phyloP scores from a whole-genome alignment of 2,888 invertebrate genomes.

The Campoletis raptor region DNA sequence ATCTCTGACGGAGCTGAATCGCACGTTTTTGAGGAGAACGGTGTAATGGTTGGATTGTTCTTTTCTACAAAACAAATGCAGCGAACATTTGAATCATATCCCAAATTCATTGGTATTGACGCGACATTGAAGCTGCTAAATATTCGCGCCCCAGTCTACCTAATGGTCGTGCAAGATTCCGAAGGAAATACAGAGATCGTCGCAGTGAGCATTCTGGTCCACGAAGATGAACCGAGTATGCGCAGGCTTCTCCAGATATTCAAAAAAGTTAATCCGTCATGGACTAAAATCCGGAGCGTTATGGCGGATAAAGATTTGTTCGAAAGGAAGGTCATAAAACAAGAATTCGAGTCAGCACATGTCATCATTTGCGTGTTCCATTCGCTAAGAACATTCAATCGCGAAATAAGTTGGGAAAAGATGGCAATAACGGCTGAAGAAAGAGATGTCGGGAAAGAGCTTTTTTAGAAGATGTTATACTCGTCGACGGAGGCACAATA shows the following conservation, averaged over 20 bases:
- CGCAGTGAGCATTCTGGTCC: not conserved
- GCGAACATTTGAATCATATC: not conserved
- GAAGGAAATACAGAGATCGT: not conserved
- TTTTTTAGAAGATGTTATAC: not conserved
- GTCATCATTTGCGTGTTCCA: not conserved
- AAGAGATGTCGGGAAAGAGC: not conserved
- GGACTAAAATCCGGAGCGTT: slow-evolving; percentile 8
- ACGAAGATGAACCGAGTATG: slow-evolving; percentile 1
- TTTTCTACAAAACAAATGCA: not conserved
- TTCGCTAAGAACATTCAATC: not conserved
- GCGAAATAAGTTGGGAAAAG: not conserved
- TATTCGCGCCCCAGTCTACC: not conserved
- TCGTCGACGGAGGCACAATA: not conserved
- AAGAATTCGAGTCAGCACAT: not conserved
- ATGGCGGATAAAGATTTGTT: slow-evolving; percentile 19
- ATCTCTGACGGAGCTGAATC: not conserved
- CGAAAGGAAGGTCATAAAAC: not conserved
- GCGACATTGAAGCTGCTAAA: not conserved
- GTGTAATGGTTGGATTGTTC: not conserved
- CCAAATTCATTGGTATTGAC: not conserved
- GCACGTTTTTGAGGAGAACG: not conserved
- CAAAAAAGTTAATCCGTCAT: slow-evolving; percentile 40
- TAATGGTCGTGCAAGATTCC: not conserved
- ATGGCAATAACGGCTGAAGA: slow-evolving; percentile 1
- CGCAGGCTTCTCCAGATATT: slow-evolving; percentile 47